Evolutionary conservation across 2,888 invertebrate genomes (phyloP).

Genomic region (Listrodromus nycthemerus): DNA sequence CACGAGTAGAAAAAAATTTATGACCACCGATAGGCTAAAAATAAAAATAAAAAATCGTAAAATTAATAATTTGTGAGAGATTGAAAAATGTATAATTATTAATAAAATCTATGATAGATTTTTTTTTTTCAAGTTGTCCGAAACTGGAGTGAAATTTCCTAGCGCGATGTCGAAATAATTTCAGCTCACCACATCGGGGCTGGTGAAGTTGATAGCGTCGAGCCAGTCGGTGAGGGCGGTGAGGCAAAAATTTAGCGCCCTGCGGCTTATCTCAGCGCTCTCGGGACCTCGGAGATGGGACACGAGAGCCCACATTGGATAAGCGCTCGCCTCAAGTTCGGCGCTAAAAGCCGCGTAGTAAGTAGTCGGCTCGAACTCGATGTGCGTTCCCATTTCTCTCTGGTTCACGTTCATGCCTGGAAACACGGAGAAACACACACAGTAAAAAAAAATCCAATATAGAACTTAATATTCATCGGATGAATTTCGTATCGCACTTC

Average conservation of each 20-base stretch:
- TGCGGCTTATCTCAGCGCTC: constrained; percentile 90
- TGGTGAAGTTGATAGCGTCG: constrained; percentile 91
- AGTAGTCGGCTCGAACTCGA: constrained; percentile 98
- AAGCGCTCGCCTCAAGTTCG: constrained; percentile 98
- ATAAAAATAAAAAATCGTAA: no score
- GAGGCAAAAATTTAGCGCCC: constrained; percentile 91
- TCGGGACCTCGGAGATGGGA: constrained; percentile 92
- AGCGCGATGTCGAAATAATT: neutral
- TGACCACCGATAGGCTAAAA: no score
- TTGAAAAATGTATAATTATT: no score
- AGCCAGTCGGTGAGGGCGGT: constrained; percentile 95
- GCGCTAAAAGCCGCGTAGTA: constrained; percentile 99
- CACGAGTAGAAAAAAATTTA: no score
- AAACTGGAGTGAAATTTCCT: no score
- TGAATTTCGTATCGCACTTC: neutral
- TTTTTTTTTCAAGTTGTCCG: no score
- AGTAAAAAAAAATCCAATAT: constrained; percentile 30
- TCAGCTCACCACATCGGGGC: constrained; percentile 89
- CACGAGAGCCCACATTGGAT: constrained; percentile 99
- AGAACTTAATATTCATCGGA: neutral
- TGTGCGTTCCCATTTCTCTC: constrained; percentile 94
- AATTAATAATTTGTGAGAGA: no score
- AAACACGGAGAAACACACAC: constrained; percentile 50
- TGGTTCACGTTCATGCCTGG: constrained; percentile 98
- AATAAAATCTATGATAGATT: no score